Percentiles rank a stretch among this genome's conserved stretches.
Conservation (phyloP, 2,888 invertebrate genomes). For the Diadromus collaris region DNA sequence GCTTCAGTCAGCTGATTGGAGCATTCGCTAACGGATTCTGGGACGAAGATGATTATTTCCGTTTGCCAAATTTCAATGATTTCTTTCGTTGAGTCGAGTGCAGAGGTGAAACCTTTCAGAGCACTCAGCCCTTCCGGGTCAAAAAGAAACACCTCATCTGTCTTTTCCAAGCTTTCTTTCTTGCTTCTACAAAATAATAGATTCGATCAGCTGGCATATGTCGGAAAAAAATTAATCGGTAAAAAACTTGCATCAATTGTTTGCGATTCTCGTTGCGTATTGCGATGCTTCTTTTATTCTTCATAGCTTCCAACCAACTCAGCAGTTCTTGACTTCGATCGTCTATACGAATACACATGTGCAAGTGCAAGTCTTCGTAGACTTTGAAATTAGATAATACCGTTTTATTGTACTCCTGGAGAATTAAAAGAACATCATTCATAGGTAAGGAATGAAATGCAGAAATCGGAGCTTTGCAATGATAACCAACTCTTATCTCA, state of each 20-base stretch:
- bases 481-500: constrained; percentile 61
- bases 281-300: constrained; percentile 47
- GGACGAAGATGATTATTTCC: constrained; percentile 51
- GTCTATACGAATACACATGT: constrained; percentile 50
- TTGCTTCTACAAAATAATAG: constrained; percentile 41
- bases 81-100: constrained; percentile 43
- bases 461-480: not conserved
- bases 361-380: constrained; percentile 61
- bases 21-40: constrained; percentile 49
- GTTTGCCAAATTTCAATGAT: constrained; percentile 46
- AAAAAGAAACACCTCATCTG: constrained; percentile 53
- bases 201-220: constrained; percentile 3
- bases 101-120: constrained; percentile 52
- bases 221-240: not conserved
- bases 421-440: constrained; percentile 3
- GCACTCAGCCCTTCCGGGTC: constrained; percentile 52
- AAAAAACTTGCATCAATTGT: constrained; percentile 40
- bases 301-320: constrained; percentile 60
- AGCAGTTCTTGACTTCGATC: constrained; percentile 52
- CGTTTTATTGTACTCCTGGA: constrained; percentile 63
- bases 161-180: constrained; percentile 51
- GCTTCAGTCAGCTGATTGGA: constrained; percentile 33
- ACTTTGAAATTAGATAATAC: constrained; percentile 59
- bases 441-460: not conserved
- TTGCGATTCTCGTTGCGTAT: constrained; percentile 50